phyloP scores from a whole-genome alignment of 2,113 vertebrate species.

The Progne subis region DNA sequence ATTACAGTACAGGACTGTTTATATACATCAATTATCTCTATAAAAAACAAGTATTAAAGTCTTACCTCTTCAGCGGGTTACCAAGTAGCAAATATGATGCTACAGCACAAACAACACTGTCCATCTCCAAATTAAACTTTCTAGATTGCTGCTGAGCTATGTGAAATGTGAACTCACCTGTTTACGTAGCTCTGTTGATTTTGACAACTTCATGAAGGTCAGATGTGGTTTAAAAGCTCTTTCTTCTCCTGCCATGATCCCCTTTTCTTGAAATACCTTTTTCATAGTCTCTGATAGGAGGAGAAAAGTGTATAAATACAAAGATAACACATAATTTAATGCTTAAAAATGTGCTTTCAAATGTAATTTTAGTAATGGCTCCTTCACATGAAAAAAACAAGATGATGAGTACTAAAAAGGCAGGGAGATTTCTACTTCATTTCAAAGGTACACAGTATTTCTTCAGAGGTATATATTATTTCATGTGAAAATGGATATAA shows the following conservation, averaged over 20 bases:
- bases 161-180: conserved; percentile 75
- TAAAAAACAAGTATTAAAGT: not conserved
- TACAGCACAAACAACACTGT: not conserved
- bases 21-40: not conserved
- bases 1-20: not conserved
- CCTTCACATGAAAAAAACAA: conserved; percentile 53
- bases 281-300: conserved; percentile 77
- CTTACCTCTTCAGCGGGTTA: not conserved
- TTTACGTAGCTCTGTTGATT: conserved; percentile 81
- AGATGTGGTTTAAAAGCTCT: conserved; percentile 89
- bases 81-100: not conserved
- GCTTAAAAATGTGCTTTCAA: not conserved
- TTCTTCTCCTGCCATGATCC: conserved; percentile 79
- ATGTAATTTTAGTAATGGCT: not conserved
- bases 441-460: not conserved
- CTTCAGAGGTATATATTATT: not conserved
- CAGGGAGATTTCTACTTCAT: not conserved
- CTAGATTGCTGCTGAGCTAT: not conserved
- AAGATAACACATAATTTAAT: not conserved
- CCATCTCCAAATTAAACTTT: not conserved
- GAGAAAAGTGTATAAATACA: conserved; percentile 20
- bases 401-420: not conserved
- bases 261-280: conserved; percentile 85
- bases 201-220: conserved; percentile 96
- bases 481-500: not conserved